phyloP scores from a whole-genome alignment of 1,140 invertebrate species.

The Hydropsyche tenuis region DNA sequence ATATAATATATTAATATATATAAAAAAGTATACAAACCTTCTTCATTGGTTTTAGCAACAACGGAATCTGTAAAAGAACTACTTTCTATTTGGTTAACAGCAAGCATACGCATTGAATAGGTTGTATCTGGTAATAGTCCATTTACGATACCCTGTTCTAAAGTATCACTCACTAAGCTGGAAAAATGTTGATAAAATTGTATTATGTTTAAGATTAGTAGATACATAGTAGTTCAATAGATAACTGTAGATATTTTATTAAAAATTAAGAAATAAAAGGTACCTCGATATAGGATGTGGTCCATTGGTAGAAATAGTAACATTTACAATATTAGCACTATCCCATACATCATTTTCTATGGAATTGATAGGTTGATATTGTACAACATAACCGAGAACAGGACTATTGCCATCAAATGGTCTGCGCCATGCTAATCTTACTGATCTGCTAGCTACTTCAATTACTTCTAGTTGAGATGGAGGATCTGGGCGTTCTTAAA shows the following conservation, averaged over 20 bases:
- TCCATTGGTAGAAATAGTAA: slow-evolving; percentile 44
- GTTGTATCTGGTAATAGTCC: slow-evolving; percentile 77
- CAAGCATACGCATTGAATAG: slow-evolving; percentile 79
- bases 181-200: slow-evolving; percentile 21
- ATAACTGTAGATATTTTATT: not conserved
- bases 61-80: slow-evolving; percentile 73
- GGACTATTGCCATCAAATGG: slow-evolving; percentile 84
- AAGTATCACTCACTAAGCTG: slow-evolving; percentile 42
- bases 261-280: not conserved
- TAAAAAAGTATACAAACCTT: slow-evolving; percentile 55
- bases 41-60: slow-evolving; percentile 76
- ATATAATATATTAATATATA: not conserved
- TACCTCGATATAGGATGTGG: slow-evolving; percentile 32
- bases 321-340: slow-evolving; percentile 45
- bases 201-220: slow-evolving; percentile 11
- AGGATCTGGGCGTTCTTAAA: slow-evolving; percentile 75
- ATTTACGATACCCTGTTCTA: slow-evolving; percentile 62
- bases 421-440: slow-evolving; percentile 75
- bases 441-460: slow-evolving; percentile 73
- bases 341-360: slow-evolving; percentile 41
- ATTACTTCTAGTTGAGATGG: slow-evolving; percentile 71
- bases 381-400: slow-evolving; percentile 76
- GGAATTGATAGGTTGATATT: slow-evolving; percentile 65
- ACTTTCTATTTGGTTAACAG: slow-evolving; percentile 77
- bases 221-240: not conserved